A percentile compares a stretch with the other conserved stretches of the same genome.
Conservation (phyloP, 1,140 invertebrate genomes). For the Bombus ignitus region DNA sequence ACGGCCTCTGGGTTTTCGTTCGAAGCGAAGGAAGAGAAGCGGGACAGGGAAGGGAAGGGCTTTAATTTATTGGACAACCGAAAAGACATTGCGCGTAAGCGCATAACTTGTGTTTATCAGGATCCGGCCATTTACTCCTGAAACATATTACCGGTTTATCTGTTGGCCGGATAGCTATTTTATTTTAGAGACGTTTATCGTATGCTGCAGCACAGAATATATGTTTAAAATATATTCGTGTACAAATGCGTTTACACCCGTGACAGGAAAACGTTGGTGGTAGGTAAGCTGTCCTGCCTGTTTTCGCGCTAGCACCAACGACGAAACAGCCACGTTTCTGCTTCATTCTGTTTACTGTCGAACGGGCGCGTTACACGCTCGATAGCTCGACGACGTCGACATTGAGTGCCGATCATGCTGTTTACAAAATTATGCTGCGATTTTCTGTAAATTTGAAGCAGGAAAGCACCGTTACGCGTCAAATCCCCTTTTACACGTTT, state of each 20-base stretch:
- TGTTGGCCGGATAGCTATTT: conserved; percentile 65
- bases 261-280: conserved; percentile 9
- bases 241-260: conserved; percentile 19
- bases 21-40: conserved; percentile 16
- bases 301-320: conserved; percentile 11
- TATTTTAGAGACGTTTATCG: conserved; percentile 66
- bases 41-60: conserved; percentile 3
- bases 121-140: conserved; percentile 68
- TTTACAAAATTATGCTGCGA: conserved; percentile 2
- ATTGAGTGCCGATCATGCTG: no score
- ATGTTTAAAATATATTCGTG: conserved; percentile 44
- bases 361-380: not conserved
- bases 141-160: conserved; percentile 73
- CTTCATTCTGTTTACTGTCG: not conserved
- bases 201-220: conserved; percentile 14
- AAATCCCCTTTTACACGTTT: not conserved
- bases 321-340: not conserved
- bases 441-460: not conserved
- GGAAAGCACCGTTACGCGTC: not conserved
- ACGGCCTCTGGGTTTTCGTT: conserved; percentile 32
- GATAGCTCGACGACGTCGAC: not conserved
- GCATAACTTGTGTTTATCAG: conserved; percentile 72
- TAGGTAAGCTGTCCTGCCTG: conserved; percentile 26
- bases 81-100: conserved; percentile 73
- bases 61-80: conserved; percentile 71